Base-by-base conservation (phyloP, 2,888 invertebrate genomes). In the Drosophila ezoana region DNA sequence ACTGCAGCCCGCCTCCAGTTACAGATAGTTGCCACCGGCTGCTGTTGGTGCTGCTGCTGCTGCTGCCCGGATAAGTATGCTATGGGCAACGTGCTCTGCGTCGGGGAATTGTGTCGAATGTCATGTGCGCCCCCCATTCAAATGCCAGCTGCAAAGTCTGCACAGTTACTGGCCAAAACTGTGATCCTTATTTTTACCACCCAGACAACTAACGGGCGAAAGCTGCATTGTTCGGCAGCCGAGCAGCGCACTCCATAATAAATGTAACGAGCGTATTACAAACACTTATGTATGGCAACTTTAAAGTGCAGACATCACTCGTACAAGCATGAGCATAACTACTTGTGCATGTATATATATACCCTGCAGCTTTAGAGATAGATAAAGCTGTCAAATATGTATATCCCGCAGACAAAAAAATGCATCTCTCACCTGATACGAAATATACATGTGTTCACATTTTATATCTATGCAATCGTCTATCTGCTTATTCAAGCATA, bases 221-320 rank as follows among this genome's bases (percentile, higher is more conserved):
- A n/a, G 35, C n/a, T 14, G 28, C 66, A 76, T 81, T 81, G 83
- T 83, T 81, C 60, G 65, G 51, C 41, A 51, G 61, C 40, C 33
- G 61, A 61, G 52, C 44, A 47, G 49, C 47, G 49, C 75, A 79
- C 84, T 83, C 84, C 87, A 83, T 83, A 84, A 87, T 87, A 84
- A 81, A 87, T 83, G 81, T 77, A 83, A 84, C 84, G 84, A 84
- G 84, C 83, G 72, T 70, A 81, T 83, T 84, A 79, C 87, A 87
- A 83, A 87, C 87, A 87, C 83, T 83, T 84, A 77, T 81, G 69
- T 71, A 72, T 68, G 72, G 75, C 72, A 83, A 87, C 48, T 84
- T 87, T 84, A 81, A 84, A 83, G 79, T 82, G 86, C 58, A 67
- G 64, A 67, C 59, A 53, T 53, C 49, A 53, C 43, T 51, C 38